A percentile compares a stretch with the other conserved stretches of the same genome.
Conservation (phyloP, 37 sponge, comb jelly and placozoan genomes). For the Corticium candelabrum region DNA sequence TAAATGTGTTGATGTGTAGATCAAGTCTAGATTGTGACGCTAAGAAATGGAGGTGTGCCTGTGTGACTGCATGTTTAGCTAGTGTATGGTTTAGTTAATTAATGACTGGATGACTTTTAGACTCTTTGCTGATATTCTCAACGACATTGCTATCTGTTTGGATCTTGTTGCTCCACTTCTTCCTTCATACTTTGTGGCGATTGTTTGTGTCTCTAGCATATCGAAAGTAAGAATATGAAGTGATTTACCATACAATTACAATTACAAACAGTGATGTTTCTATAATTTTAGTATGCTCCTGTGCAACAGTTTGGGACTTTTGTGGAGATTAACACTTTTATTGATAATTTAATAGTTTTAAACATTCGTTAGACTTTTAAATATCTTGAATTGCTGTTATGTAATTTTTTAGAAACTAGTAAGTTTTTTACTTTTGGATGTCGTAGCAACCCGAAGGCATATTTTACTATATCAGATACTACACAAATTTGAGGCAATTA, state of each 20-base stretch:
- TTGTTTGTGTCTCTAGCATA: slow-evolving; percentile 63
- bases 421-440: too few relatives aligned
- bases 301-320: too few relatives aligned
- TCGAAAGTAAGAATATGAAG: slow-evolving; percentile 44
- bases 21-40: slow-evolving; percentile 77
- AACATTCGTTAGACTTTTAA: too few relatives aligned
- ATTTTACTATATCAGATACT: slow-evolving; percentile 5
- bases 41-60: slow-evolving; percentile 79
- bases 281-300: too few relatives aligned
- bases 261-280: too few relatives aligned
- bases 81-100: too few relatives aligned
- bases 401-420: too few relatives aligned
- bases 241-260: not conserved
- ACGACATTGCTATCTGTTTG: slow-evolving; percentile 78
- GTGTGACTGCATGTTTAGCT: too few relatives aligned
- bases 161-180: slow-evolving; percentile 81
- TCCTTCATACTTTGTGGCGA: slow-evolving; percentile 44
- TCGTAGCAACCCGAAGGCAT: not conserved
- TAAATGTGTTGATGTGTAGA: slow-evolving; percentile 18
- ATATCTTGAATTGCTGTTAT: too few relatives aligned
- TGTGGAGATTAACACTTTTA: too few relatives aligned
- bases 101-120: slow-evolving; percentile 19
- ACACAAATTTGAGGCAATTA: too few relatives aligned
- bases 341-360: too few relatives aligned
- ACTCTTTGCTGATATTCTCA: slow-evolving; percentile 81